Conservation (phyloP, 2,113 vertebrate genomes). For the Isichthys henryi region DNA sequence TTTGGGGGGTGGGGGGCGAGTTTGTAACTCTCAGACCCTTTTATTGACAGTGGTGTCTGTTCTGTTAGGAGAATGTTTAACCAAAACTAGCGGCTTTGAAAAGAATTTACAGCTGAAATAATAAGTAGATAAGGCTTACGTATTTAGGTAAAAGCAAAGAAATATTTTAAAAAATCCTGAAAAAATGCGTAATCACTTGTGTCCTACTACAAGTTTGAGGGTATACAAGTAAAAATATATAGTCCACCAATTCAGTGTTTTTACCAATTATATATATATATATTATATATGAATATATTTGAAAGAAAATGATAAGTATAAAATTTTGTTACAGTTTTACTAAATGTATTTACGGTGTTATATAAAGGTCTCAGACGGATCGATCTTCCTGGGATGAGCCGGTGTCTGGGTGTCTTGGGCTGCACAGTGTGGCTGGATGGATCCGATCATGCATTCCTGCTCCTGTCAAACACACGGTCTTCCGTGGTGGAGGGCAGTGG, state of each 20-base stretch:
- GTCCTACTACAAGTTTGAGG: slow-evolving; percentile 59
- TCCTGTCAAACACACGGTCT: background rate
- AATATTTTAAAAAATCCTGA: slow-evolving; percentile 30
- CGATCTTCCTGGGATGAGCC: slow-evolving; percentile 52
- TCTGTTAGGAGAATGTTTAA: slow-evolving; percentile 72
- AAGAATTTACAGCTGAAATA: slow-evolving; percentile 57
- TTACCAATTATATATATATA: slow-evolving; percentile 46
- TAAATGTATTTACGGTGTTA: slow-evolving; percentile 43
- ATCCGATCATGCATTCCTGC: background rate
- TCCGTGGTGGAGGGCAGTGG: background rate
- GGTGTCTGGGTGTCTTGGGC: slow-evolving; percentile 23
- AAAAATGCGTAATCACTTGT: slow-evolving; percentile 52
- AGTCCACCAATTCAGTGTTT: slow-evolving; percentile 49
- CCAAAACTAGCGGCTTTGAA: slow-evolving; percentile 71
- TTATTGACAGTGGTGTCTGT: slow-evolving; percentile 61
- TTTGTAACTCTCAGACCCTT: slow-evolving; percentile 47
- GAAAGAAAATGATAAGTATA: slow-evolving; percentile 62
- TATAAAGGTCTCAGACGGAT: slow-evolving; percentile 44
- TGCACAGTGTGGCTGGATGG: background rate
- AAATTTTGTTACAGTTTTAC: slow-evolving; percentile 58
- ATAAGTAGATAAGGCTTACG: slow-evolving; percentile 56
- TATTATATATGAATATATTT: slow-evolving; percentile 51
- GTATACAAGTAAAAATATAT: slow-evolving; percentile 36
- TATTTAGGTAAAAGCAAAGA: slow-evolving; percentile 57
- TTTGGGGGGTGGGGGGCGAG: slow-evolving; percentile 21